phyloP scores from a whole-genome alignment of 2,888 invertebrate species.

The Latrodectus elegans region DNA sequence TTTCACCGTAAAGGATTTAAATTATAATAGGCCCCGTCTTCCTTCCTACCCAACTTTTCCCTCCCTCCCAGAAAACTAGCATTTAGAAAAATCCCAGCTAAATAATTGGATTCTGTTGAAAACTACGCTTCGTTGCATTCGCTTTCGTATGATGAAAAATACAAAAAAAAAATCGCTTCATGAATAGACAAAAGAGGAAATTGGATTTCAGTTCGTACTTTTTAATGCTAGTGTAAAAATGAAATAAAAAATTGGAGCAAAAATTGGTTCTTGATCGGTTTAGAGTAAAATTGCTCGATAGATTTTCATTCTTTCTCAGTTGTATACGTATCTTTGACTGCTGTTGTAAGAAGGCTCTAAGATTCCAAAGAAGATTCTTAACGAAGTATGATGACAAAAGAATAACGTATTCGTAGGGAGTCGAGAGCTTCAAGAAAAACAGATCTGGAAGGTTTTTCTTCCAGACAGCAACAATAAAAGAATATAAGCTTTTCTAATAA shows the following conservation, averaged over 20 bases:
- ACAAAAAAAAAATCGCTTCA: slow-evolving; percentile 15
- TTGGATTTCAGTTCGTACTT: slow-evolving; percentile 41
- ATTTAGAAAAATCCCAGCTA: slow-evolving; percentile 61
- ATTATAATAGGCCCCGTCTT: slow-evolving; percentile 49
- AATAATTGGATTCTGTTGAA: slow-evolving; percentile 63
- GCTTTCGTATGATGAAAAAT: slow-evolving; percentile 6
- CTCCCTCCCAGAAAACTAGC: slow-evolving; percentile 25
- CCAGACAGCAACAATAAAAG: too few relatives aligned
- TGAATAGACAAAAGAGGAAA: slow-evolving; percentile 52
- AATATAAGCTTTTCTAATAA: too few relatives aligned
- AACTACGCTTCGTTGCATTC: slow-evolving; percentile 30
- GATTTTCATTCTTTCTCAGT: too few relatives aligned
- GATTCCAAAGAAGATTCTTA: too few relatives aligned
- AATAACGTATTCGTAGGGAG: too few relatives aligned
- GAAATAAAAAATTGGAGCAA: not conserved
- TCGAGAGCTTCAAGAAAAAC: too few relatives aligned
- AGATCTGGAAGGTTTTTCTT: too few relatives aligned
- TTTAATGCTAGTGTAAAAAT: slow-evolving; percentile 3
- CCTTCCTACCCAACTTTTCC: too few relatives aligned
- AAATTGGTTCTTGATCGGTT: not conserved
- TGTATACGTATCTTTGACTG: too few relatives aligned
- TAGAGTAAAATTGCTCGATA: not conserved
- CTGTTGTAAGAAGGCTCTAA: too few relatives aligned
- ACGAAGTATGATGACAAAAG: too few relatives aligned
- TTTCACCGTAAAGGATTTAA: slow-evolving; percentile 38